Conservation (phyloP, 2,113 vertebrate species). For the Notothenia coriiceps region DNA sequence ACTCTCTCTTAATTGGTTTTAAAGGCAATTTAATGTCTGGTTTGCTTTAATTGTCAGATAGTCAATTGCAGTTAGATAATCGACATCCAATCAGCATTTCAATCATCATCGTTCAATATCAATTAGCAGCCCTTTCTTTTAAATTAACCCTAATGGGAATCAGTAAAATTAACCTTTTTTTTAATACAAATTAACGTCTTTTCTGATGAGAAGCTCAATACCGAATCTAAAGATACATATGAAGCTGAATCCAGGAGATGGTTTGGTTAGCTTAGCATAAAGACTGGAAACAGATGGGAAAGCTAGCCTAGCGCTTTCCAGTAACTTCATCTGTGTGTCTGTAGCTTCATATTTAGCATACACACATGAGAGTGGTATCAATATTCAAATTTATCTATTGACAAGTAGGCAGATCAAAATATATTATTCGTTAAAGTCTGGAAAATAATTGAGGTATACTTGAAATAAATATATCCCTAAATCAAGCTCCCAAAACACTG, state of each 20-base stretch:
- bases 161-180: not conserved
- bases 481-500: too few relatives aligned
- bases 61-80: constrained; percentile 18
- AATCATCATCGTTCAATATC: constrained; percentile 30
- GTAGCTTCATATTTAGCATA: not conserved
- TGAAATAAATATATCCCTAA: too few relatives aligned
- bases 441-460: too few relatives aligned
- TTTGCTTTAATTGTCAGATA: constrained; percentile 21
- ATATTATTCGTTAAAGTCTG: not conserved
- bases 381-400: not conserved
- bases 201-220: not conserved
- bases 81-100: constrained; percentile 34
- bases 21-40: constrained; percentile 32
- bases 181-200: not conserved
- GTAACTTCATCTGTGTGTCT: not conserved
- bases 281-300: not conserved
- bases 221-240: not conserved
- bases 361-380: not conserved
- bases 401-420: not conserved
- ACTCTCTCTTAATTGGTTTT: not conserved
- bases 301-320: not conserved
- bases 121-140: constrained; percentile 7
- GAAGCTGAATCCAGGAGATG: not conserved
- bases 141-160: not conserved
- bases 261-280: not conserved